These are phyloP conservation scores for Acanthosepion lycidas DNA, from an alignment of 2,888 invertebrate genomes.

Conservation along the genomic window DNA sequence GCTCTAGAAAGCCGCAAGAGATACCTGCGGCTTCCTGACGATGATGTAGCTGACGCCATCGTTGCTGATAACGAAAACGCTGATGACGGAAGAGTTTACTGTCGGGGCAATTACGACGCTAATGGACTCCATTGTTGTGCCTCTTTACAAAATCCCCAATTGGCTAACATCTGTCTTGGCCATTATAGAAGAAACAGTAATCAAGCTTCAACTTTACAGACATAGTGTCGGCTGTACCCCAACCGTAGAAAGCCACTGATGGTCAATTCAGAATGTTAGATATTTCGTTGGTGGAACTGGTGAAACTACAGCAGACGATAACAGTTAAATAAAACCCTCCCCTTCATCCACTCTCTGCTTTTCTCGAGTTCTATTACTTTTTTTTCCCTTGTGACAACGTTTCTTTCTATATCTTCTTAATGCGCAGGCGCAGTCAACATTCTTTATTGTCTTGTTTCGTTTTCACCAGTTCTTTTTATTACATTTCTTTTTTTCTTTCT, in stretches of 20 bases:
- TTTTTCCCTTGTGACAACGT: no score
- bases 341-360: no score
- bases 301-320: no score
- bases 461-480: no score
- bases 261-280: neutral
- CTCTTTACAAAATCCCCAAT: neutral
- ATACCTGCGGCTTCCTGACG: neutral
- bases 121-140: neutral
- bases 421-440: no score
- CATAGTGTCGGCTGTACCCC: neutral
- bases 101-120: conserved; percentile 33
- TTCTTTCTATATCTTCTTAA: no score
- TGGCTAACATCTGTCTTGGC: conserved; percentile 20
- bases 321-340: no score
- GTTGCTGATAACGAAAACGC: neutral
- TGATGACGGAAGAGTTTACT: neutral
- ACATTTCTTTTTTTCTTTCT: no score
- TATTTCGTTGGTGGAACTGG: no score
- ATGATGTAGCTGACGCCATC: neutral
- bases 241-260: neutral
- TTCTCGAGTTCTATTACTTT: no score
- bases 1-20: neutral
- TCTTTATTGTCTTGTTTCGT: no score
- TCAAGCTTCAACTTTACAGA: neutral
- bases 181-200: neutral